Evolutionary conservation across 1,140 invertebrate genomes (phyloP).

Genomic region (Penaeus vannamei): DNA sequence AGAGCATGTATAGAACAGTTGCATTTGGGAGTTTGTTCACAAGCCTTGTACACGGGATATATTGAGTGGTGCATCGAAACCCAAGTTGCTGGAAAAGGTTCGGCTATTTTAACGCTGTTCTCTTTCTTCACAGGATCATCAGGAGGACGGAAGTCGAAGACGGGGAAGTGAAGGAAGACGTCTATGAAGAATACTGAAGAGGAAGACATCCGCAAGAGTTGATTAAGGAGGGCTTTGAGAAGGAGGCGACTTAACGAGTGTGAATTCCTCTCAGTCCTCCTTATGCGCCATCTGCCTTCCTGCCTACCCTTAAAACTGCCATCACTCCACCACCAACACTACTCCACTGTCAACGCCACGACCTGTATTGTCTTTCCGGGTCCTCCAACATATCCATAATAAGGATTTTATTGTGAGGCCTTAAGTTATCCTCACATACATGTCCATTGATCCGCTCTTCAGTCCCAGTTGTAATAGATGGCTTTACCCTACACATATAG

Average conservation of each 20-base stretch:
- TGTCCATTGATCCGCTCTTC: conserved; percentile 30
- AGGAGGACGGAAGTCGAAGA: conserved; percentile 51
- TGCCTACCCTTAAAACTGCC: conserved; percentile 27
- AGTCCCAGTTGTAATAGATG: conserved; percentile 40
- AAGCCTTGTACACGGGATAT: no score
- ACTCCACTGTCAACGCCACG: conserved; percentile 21
- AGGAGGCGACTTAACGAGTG: conserved; percentile 33
- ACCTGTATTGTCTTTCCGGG: conserved; percentile 28
- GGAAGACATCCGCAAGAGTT: not conserved
- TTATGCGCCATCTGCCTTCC: conserved; percentile 50
- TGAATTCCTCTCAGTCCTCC: conserved; percentile 58
- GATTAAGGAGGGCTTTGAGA: conserved; percentile 50
- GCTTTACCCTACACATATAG: conserved; percentile 28
- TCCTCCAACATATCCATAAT: conserved; percentile 34
- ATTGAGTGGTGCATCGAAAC: no score
- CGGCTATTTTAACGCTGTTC: not conserved
- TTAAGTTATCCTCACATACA: conserved; percentile 49
- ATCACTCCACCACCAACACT: conserved; percentile 34
- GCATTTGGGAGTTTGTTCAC: no score
- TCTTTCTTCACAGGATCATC: conserved; percentile 47
- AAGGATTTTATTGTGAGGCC: conserved; percentile 38
- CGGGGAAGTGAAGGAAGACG: conserved; percentile 59
- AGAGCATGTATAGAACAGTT: no score
- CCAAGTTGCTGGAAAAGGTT: no score
- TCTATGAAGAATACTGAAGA: conserved; percentile 61